These are phyloP conservation scores for Glaucidium brasilianum DNA, from an alignment of 2,113 vertebrate species.

Conservation along the genomic window DNA sequence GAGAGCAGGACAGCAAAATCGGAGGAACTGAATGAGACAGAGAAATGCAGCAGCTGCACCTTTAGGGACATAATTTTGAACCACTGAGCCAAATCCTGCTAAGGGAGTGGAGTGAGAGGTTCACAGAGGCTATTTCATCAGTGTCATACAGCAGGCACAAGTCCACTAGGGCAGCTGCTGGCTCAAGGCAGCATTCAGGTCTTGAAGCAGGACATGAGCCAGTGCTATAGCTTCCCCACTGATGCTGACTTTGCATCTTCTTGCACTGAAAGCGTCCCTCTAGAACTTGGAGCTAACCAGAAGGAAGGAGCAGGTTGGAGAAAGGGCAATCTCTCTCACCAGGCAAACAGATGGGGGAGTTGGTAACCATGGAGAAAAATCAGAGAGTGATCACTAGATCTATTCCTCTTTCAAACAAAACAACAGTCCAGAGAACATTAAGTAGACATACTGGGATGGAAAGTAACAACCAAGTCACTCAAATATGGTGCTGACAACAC, in stretches of 20 bases:
- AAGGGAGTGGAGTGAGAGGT: neutral
- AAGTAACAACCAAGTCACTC: neutral
- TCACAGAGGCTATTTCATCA: neutral
- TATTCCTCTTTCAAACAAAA: neutral
- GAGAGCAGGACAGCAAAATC: neutral
- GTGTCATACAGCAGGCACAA: neutral
- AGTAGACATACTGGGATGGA: neutral
- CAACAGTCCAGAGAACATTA: neutral
- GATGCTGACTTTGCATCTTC: neutral
- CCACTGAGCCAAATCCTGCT: neutral
- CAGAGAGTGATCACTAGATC: neutral
- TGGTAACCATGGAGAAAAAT: neutral
- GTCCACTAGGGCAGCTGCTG: neutral
- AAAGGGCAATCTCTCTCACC: neutral
- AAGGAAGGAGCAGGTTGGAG: neutral
- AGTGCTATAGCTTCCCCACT: neutral
- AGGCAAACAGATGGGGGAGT: neutral
- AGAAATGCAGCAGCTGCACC: neutral
- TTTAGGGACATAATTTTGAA: neutral
- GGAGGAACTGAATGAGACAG: neutral
- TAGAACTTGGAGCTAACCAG: neutral
- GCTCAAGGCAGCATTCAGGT: neutral
- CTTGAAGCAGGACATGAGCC: neutral
- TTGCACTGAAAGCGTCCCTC: neutral
- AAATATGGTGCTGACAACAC: neutral